Conservation (phyloP, 1,140 invertebrate genomes). For the Caenorhabditis remanei region DNA sequence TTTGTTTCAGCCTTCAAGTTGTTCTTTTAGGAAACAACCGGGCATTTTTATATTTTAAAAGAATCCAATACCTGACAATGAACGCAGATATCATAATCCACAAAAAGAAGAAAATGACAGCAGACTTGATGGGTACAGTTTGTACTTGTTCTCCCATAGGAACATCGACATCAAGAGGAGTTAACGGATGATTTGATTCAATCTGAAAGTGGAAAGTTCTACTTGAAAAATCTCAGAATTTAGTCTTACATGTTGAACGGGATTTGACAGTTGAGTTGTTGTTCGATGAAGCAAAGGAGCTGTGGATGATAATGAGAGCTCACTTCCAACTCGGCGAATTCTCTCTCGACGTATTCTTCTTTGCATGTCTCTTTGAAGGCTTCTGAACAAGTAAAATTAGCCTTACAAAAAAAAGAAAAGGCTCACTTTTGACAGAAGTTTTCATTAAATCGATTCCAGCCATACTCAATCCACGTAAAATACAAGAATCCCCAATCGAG, state of each 20-base stretch:
- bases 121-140: slow-evolving; percentile 63
- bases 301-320: slow-evolving; percentile 57
- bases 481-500: slow-evolving; percentile 66
- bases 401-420: not conserved
- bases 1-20: too few species aligned
- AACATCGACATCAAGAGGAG: slow-evolving; percentile 37
- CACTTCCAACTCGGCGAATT: slow-evolving; percentile 61
- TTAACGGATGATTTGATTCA: slow-evolving; percentile 61
- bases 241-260: slow-evolving; percentile 23
- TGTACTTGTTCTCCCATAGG: slow-evolving; percentile 61
- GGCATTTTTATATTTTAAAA: too few species aligned
- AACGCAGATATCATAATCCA: slow-evolving; percentile 57
- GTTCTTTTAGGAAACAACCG: not conserved
- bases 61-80: slow-evolving; percentile 16
- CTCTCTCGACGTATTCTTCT: slow-evolving; percentile 50
- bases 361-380: slow-evolving; percentile 55
- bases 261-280: slow-evolving; percentile 11
- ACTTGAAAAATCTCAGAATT: not conserved
- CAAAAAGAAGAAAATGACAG: slow-evolving; percentile 60
- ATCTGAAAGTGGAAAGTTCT: slow-evolving; percentile 43
- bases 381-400: slow-evolving; percentile 43
- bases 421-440: slow-evolving; percentile 62
- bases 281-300: slow-evolving; percentile 53
- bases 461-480: slow-evolving; percentile 66
- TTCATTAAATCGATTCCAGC: slow-evolving; percentile 62